phyloP scores from a whole-genome alignment of 2,797 vertebrate genomes.

The Hapalemur alaotrensis region DNA sequence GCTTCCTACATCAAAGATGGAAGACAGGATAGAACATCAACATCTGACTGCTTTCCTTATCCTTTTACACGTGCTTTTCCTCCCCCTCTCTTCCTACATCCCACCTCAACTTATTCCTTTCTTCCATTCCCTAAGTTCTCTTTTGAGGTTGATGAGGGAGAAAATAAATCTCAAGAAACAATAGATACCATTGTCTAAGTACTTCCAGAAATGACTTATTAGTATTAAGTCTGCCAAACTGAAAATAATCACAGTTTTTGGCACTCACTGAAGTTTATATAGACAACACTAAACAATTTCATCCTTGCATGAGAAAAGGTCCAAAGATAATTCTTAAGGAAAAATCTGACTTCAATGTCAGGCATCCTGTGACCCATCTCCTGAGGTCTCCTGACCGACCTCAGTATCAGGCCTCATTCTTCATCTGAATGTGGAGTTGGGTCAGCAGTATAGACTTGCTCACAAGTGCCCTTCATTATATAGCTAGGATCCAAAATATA shows the following conservation, averaged over 20 bases:
- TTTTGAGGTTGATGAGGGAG: background rate
- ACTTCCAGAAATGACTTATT: conserved; percentile 53
- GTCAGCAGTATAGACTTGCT: background rate
- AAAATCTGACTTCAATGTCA: background rate
- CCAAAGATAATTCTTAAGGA: conserved; percentile 20
- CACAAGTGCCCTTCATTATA: background rate
- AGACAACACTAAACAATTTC: conserved; percentile 56
- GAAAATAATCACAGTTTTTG: conserved; percentile 62
- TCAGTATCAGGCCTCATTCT: background rate
- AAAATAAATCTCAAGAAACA: conserved; percentile 57
- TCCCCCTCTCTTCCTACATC: background rate
- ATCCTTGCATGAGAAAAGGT: background rate
- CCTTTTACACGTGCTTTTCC: background rate
- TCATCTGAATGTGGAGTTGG: background rate
- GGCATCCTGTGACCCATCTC: background rate
- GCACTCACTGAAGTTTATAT: background rate
- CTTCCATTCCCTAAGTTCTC: conserved; percentile 16
- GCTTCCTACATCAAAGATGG: background rate
- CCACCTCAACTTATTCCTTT: background rate
- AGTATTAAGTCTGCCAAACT: conserved; percentile 43
- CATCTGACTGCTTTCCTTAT: background rate
- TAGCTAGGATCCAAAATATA: background rate
- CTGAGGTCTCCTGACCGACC: background rate
- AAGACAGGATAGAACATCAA: background rate
- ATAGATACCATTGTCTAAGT: conserved; percentile 56